Percentiles rank a stretch among this genome's conserved stretches.
These are phyloP conservation scores for Solenopsis fugax DNA, from an alignment of 1,140 invertebrate species.

Conservation along the genomic window DNA sequence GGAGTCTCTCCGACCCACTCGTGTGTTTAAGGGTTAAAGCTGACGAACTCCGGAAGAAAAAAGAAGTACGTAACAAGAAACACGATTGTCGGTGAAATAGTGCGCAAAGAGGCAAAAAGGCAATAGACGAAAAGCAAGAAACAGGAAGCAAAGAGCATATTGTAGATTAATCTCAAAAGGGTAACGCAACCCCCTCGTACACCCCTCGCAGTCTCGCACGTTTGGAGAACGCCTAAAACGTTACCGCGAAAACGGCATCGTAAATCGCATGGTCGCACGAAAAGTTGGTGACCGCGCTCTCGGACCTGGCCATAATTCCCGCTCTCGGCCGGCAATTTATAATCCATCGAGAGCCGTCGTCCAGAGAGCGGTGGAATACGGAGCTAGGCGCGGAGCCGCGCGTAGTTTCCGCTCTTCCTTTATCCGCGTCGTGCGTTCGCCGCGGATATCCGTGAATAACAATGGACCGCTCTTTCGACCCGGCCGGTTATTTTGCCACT, in stretches of 20 bases:
- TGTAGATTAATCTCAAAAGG: background rate
- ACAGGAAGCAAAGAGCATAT: too few species aligned
- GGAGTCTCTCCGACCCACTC: too few species aligned
- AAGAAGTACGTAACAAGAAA: too few species aligned
- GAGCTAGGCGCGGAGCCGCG: constrained; percentile 35
- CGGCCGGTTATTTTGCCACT: constrained; percentile 63
- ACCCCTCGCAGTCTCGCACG: background rate
- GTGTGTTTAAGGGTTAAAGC: too few species aligned
- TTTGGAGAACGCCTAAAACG: constrained; percentile 31
- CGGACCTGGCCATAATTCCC: constrained; percentile 68
- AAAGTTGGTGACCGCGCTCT: constrained; percentile 59
- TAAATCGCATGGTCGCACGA: constrained; percentile 48
- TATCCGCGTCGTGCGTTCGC: constrained; percentile 43
- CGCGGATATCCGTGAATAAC: constrained; percentile 61
- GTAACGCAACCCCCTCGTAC: background rate
- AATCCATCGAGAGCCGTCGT: constrained; percentile 64
- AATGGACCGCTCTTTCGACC: constrained; percentile 62
- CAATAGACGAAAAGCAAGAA: too few species aligned
- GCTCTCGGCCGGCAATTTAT: constrained; percentile 61
- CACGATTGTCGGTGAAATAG: too few species aligned
- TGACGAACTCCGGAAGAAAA: too few species aligned
- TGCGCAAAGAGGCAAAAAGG: too few species aligned
- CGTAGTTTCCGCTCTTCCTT: constrained; percentile 68
- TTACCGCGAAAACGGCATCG: constrained; percentile 46
- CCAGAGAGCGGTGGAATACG: constrained; percentile 53